phyloP scores from a whole-genome alignment of 2,888 invertebrate species.

The Agriotes lineatus region DNA sequence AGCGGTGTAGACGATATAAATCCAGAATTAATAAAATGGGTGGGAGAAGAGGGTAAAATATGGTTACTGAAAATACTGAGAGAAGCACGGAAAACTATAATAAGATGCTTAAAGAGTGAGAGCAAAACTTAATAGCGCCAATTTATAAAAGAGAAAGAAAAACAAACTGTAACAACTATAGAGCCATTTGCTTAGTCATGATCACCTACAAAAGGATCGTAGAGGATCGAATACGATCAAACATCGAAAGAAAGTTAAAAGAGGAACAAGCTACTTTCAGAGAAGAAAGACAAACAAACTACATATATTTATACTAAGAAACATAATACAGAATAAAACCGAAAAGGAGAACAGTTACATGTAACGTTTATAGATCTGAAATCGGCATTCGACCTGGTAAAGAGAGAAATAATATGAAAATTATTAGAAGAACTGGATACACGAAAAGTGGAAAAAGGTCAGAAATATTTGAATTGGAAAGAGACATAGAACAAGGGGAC shows the following conservation, averaged over 20 bases:
- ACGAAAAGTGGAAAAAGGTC: too few species aligned
- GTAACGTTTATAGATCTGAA: background rate
- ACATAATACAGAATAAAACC: background rate
- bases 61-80: background rate
- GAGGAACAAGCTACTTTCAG: background rate
- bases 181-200: background rate
- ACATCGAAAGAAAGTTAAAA: background rate
- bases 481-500: too few species aligned
- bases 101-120: background rate
- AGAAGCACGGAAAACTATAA: background rate
- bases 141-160: background rate
- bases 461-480: too few species aligned
- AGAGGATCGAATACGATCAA: background rate
- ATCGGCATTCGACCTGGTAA: background rate
- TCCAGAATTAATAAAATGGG: background rate
- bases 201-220: background rate
- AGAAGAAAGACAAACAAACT: background rate
- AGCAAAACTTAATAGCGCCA: background rate
- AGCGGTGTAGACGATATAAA: background rate
- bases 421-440: background rate
- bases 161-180: background rate
- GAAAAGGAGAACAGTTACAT: background rate
- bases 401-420: background rate
- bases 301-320: background rate
- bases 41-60: background rate